These are phyloP conservation scores for Conistra vaccinii DNA, from an alignment of 2,888 invertebrate species.

Conservation along the genomic window DNA sequence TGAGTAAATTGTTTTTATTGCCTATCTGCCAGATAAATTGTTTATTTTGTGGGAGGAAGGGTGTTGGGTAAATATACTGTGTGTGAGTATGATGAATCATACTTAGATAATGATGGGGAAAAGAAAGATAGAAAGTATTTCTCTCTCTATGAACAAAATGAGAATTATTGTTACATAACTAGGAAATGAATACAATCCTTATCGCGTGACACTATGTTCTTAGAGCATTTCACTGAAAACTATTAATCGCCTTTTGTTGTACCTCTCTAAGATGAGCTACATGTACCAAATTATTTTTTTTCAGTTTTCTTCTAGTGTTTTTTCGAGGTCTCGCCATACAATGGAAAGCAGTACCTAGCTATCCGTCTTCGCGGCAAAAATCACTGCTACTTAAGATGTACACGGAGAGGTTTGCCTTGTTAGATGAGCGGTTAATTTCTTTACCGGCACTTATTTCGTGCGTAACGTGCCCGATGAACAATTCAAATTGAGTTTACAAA, in stretches of 20 bases:
- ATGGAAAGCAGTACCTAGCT: not conserved
- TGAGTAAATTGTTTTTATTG: slow-evolving; percentile 57
- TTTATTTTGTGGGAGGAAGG: slow-evolving; percentile 31
- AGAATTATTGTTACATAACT: not conserved
- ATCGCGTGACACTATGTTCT: not conserved
- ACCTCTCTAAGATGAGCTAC: not conserved
- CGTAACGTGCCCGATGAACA: too few relatives aligned
- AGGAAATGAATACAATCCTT: not conserved
- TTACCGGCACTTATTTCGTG: too few relatives aligned
- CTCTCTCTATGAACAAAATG: not conserved
- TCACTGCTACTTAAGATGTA: too few relatives aligned
- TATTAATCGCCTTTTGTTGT: not conserved
- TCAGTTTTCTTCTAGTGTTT: not conserved
- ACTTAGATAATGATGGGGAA: not conserved
- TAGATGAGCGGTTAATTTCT: too few relatives aligned
- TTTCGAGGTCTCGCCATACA: not conserved
- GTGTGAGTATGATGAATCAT: slow-evolving; percentile 25
- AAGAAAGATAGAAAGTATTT: not conserved
- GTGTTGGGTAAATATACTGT: slow-evolving; percentile 7
- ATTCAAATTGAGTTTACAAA: too few relatives aligned
- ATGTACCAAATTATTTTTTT: not conserved
- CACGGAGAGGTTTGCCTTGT: too few relatives aligned
- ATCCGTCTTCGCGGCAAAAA: too few relatives aligned
- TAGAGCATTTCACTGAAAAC: not conserved
- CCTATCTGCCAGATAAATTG: slow-evolving; percentile 41